These are phyloP conservation scores for Leptosomus discolor DNA, from an alignment of 2,113 vertebrate genomes.

Conservation along the genomic window DNA sequence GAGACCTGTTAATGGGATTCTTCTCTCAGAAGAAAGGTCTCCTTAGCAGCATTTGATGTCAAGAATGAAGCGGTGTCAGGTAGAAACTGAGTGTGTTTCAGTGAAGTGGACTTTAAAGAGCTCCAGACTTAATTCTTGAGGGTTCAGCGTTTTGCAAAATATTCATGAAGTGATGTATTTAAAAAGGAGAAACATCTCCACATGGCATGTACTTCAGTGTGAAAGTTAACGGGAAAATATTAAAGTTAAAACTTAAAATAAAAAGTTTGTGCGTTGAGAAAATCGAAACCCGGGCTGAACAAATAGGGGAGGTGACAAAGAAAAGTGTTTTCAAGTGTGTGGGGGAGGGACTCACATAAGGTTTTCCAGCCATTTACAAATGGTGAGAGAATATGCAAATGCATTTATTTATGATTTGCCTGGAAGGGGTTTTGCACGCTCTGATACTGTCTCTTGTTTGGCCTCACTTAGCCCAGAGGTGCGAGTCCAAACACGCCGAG, in stretches of 20 bases:
- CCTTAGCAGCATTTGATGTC: neutral
- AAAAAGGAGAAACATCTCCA: neutral
- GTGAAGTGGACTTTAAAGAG: neutral
- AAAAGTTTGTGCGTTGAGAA: rapidly evolving
- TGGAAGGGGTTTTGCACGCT: neutral
- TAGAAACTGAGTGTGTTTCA: neutral
- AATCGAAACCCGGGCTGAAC: neutral
- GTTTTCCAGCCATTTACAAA: neutral
- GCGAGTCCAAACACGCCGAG: neutral
- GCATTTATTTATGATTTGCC: neutral
- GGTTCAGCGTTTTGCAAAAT: neutral
- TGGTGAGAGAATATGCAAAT: neutral
- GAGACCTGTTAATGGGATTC: neutral
- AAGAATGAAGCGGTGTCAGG: neutral
- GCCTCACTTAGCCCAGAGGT: neutral
- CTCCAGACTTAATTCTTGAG: neutral
- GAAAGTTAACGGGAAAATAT: neutral
- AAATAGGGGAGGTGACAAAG: neutral
- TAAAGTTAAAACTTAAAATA: neutral
- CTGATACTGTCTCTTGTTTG: neutral
- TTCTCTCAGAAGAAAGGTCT: neutral
- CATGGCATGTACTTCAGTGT: rapidly evolving
- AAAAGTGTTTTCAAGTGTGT: neutral
- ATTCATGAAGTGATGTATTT: neutral
- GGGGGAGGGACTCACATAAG: neutral